These are phyloP conservation scores for Lasioglossum leucozonium DNA, from an alignment of 2,888 invertebrate species.

Conservation along the genomic window DNA sequence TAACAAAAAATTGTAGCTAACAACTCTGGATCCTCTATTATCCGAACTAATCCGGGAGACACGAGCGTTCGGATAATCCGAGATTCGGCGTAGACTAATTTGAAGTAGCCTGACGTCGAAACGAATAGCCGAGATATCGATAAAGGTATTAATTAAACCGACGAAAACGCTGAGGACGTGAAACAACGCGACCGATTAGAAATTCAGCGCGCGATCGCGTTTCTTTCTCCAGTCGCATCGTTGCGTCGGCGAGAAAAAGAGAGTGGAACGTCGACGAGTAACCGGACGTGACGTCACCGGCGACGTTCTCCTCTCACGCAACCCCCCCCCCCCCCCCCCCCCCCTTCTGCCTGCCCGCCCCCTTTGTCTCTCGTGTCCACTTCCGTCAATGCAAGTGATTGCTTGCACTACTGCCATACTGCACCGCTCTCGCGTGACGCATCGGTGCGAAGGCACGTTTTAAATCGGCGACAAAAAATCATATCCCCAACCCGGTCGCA, in stretches of 20 bases:
- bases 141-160: not conserved
- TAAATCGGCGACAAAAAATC: not conserved
- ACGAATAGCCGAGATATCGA: not conserved
- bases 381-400: slow-evolving; percentile 76
- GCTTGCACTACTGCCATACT: slow-evolving; percentile 81
- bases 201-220: slow-evolving; percentile 44
- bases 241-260: slow-evolving; percentile 64
- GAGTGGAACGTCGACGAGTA: slow-evolving; percentile 67
- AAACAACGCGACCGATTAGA: slow-evolving; percentile 5
- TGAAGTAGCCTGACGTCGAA: not conserved
- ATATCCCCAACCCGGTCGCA: not conserved
- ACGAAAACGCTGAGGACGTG: not conserved
- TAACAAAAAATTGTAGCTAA: not conserved
- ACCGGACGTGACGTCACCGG: slow-evolving; percentile 78
- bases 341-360: not conserved
- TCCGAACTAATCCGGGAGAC: no score
- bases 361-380: slow-evolving; percentile 60
- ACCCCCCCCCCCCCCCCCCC: not conserved
- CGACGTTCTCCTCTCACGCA: slow-evolving; percentile 54
- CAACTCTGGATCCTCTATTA: no score
- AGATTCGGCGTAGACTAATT: no score
- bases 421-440: slow-evolving; percentile 61
- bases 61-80: no score
- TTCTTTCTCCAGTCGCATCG: slow-evolving; percentile 45
- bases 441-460: slow-evolving; percentile 32